These are phyloP conservation scores for Apis cerana DNA, from an alignment of 1,140 invertebrate genomes.

Conservation along the genomic window DNA sequence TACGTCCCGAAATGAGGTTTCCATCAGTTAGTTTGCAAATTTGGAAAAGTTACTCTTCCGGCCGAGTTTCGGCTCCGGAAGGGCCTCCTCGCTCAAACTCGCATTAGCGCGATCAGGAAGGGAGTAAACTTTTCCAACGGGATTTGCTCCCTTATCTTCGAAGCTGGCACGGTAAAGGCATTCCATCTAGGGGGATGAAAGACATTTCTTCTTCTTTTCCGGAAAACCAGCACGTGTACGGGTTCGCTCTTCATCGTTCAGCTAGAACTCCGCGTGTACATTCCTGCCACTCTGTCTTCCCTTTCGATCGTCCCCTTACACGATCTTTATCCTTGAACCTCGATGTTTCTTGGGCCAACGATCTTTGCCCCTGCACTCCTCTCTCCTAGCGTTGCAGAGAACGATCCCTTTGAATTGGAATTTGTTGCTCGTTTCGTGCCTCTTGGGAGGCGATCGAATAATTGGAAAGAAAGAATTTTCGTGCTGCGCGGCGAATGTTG, in stretches of 20 bases:
- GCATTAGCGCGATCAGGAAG: conserved; percentile 58
- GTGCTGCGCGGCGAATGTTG: too few relatives aligned
- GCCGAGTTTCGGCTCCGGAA: conserved; percentile 49
- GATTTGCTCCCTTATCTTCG: conserved; percentile 42
- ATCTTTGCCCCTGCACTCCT: not conserved
- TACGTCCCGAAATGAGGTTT: conserved; percentile 60
- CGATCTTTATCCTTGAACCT: not conserved
- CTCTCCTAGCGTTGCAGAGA: too few relatives aligned
- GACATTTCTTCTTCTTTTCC: not conserved
- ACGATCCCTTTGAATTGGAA: not conserved
- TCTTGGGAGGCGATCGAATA: too few relatives aligned
- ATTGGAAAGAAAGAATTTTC: too few relatives aligned
- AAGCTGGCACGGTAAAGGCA: conserved; percentile 36
- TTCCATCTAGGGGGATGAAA: not conserved
- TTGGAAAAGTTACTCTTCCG: conserved; percentile 60
- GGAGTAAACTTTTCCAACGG: conserved; percentile 49
- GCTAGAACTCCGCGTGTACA: too few relatives aligned
- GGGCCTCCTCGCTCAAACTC: conserved; percentile 54
- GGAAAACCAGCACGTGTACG: conserved; percentile 1
- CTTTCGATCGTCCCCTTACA: not conserved
- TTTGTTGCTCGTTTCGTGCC: not conserved
- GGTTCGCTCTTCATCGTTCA: too few relatives aligned
- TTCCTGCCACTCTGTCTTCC: not conserved
- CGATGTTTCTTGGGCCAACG: not conserved
- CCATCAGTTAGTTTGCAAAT: conserved; percentile 66